Evolutionary conservation across 2,113 vertebrate species (phyloP).

Genomic region (Brachionichthys hirsutus): DNA sequence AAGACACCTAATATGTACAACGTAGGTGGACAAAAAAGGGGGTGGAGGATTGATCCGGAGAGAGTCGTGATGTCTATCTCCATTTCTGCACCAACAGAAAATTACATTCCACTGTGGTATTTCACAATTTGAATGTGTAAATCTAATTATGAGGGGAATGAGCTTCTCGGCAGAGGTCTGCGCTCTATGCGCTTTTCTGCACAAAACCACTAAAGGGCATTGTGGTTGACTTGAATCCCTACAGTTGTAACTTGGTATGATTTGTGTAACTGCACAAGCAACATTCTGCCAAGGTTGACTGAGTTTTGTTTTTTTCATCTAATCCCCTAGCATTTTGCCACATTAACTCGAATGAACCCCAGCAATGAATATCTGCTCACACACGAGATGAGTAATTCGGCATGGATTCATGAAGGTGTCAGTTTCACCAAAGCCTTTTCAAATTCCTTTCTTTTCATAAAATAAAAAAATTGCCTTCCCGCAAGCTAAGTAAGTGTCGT

Average conservation of each 20-base stretch:
- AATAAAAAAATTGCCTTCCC: background rate
- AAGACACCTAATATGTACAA: too few relatives aligned
- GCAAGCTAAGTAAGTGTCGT: background rate
- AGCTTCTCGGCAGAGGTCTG: too few relatives aligned
- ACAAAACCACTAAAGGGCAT: constrained; percentile 19
- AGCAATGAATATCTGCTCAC: constrained; percentile 9
- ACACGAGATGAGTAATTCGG: background rate
- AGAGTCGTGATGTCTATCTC: too few relatives aligned
- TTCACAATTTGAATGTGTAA: too few relatives aligned
- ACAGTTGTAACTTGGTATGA: constrained; percentile 9
- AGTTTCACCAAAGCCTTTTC: background rate
- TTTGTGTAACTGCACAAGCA: constrained; percentile 28
- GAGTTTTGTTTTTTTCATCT: constrained; percentile 40
- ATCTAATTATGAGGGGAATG: too few relatives aligned
- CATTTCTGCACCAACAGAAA: too few relatives aligned
- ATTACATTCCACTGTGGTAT: too few relatives aligned
- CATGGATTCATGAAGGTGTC: background rate
- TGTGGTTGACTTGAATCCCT: constrained; percentile 17
- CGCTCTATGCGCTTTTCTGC: too few relatives aligned
- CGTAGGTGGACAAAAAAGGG: too few relatives aligned
- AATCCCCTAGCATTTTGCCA: constrained; percentile 30
- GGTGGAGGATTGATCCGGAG: too few relatives aligned
- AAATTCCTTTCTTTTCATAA: background rate
- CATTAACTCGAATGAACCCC: constrained; percentile 17
- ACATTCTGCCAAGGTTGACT: constrained; percentile 20